Percentiles rank a stretch among this genome's conserved stretches.
These are phyloP conservation scores for Adela reaumurella DNA, from an alignment of 2,888 invertebrate species.

Conservation along the genomic window DNA sequence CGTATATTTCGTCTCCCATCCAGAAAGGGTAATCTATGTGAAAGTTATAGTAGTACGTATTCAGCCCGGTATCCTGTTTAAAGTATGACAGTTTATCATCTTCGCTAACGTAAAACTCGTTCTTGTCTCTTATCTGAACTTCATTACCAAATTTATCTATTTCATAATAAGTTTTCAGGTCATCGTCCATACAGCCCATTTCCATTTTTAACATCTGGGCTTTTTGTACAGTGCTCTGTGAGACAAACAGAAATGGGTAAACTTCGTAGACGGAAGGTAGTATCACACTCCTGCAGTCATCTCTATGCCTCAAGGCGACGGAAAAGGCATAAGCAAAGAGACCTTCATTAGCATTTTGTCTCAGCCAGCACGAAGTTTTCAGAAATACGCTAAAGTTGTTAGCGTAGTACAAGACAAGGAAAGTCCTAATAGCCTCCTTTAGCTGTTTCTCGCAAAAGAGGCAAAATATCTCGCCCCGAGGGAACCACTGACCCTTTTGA, in stretches of 20 bases:
- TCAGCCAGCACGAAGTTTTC: conserved; percentile 50
- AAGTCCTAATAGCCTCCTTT: conserved; percentile 44
- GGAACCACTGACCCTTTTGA: conserved; percentile 36
- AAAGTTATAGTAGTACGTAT: conserved; percentile 29
- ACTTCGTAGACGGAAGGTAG: conserved; percentile 30
- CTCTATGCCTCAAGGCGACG: conserved; percentile 21
- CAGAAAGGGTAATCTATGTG: conserved; percentile 38
- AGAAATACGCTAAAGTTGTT: conserved; percentile 53
- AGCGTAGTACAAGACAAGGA: conserved; percentile 47
- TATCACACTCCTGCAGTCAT: conserved; percentile 17
- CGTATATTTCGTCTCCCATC: conserved; percentile 39
- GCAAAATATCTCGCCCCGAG: conserved; percentile 46
- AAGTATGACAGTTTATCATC: conserved; percentile 44
- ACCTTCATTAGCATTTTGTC: conserved; percentile 29
- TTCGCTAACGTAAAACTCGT: conserved; percentile 6
- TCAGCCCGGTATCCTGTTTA: conserved; percentile 46
- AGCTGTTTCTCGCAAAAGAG: conserved; percentile 40
- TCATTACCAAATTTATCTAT: background rate
- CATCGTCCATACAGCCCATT: conserved; percentile 12
- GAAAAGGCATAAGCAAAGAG: conserved; percentile 25
- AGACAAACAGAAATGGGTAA: conserved; percentile 51
- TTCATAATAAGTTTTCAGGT: background rate
- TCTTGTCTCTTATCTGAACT: background rate
- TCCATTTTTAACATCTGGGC: conserved; percentile 19
- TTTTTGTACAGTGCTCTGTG: conserved; percentile 38